Conservation (phyloP, 2,888 invertebrate genomes). For the Acleris cristana region DNA sequence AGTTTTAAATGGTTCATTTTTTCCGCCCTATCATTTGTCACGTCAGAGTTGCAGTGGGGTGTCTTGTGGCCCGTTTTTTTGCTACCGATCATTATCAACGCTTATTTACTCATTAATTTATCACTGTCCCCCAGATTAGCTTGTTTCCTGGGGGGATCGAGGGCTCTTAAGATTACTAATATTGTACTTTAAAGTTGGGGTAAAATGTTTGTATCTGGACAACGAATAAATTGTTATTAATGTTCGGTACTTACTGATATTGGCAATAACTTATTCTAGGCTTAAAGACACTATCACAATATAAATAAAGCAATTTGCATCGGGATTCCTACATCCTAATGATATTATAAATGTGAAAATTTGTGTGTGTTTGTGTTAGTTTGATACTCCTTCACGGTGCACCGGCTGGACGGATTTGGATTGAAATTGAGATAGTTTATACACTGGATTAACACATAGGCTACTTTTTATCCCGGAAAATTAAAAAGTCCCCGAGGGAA, state of each 20-base stretch:
- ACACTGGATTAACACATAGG: too few relatives aligned
- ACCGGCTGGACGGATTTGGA: too few relatives aligned
- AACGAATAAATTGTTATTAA: neutral
- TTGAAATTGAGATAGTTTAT: too few relatives aligned
- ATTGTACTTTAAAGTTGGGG: slow-evolving; percentile 22
- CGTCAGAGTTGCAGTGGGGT: slow-evolving; percentile 42
- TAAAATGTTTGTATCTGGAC: neutral
- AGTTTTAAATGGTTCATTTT: slow-evolving; percentile 65
- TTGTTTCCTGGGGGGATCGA: slow-evolving; percentile 52
- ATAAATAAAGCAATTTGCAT: too few relatives aligned
- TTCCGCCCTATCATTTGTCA: slow-evolving; percentile 69
- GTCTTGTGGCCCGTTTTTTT: slow-evolving; percentile 56
- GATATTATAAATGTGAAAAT: too few relatives aligned
- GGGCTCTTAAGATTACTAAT: slow-evolving; percentile 41
- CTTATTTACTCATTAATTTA: slow-evolving; percentile 79
- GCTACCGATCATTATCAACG: slow-evolving; percentile 71
- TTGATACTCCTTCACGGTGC: too few relatives aligned
- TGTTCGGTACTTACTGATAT: neutral
- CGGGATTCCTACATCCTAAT: too few relatives aligned
- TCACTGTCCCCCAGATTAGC: slow-evolving; percentile 74
- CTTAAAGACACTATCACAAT: too few relatives aligned
- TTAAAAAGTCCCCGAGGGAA: too few relatives aligned
- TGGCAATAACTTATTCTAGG: too few relatives aligned
- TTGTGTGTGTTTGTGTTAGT: too few relatives aligned
- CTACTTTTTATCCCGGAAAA: too few relatives aligned